Evolutionary conservation across 1,140 invertebrate species (phyloP).

Genomic region (Nasonia longicornis): DNA sequence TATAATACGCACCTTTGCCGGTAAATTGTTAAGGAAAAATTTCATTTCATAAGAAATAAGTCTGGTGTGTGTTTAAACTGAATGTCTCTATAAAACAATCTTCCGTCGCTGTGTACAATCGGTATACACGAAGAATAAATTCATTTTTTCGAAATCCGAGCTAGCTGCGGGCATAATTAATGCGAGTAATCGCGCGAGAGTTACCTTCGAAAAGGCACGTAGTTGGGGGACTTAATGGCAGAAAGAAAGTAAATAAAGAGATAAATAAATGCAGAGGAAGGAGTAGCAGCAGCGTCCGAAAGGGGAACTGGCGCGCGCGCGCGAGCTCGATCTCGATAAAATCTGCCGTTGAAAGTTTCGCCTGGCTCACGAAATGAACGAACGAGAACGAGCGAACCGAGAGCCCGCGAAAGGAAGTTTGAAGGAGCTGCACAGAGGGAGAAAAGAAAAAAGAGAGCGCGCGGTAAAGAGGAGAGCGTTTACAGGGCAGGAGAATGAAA

Average conservation of each 20-base stretch:
- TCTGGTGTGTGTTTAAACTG: too few species aligned
- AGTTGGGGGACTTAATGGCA: constrained; percentile 35
- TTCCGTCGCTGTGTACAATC: too few species aligned
- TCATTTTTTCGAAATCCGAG: constrained; percentile 4
- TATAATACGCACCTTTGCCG: not conserved
- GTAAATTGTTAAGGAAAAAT: not conserved
- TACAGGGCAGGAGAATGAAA: constrained; percentile 40
- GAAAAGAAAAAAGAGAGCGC: not conserved
- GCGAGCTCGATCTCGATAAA: constrained; percentile 48
- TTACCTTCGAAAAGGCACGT: constrained; percentile 26
- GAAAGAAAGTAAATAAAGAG: constrained; percentile 46
- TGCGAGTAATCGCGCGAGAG: constrained; percentile 29
- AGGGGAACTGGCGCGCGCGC: constrained; percentile 31
- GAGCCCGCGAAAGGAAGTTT: not conserved
- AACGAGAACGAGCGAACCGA: not conserved
- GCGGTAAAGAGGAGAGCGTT: constrained; percentile 33
- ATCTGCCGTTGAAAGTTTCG: constrained; percentile 46
- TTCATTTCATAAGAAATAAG: not conserved
- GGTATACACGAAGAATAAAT: not conserved
- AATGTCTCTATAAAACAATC: too few species aligned
- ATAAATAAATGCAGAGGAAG: constrained; percentile 48
- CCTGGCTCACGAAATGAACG: constrained; percentile 8
- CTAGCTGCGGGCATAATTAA: constrained; percentile 30
- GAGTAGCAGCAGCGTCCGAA: constrained; percentile 6
- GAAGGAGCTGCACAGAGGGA: not conserved